Evolutionary conservation across 2,113 vertebrate genomes (phyloP), one percentile per base, ranked within the genome.

Genomic region (Leptocoma aspasia): DNA sequence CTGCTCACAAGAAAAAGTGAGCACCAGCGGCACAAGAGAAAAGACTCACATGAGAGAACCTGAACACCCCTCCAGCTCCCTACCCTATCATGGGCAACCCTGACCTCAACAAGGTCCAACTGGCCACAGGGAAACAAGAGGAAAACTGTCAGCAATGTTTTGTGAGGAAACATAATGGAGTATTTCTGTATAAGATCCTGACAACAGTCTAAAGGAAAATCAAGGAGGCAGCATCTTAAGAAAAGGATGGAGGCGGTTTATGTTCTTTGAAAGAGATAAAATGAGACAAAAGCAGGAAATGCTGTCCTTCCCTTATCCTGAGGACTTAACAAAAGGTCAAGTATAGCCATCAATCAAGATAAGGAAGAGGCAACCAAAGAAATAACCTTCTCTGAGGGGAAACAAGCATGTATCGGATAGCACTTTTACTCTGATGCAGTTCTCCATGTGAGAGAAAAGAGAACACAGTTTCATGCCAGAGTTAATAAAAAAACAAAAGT

Each of bases 241-340:
- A 31, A 70, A 96, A 96, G 86, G 95, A 95, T 66, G 76, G 97
- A 96, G 80, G 61, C 0, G 1, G 69, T 93, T 93, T 92, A 63
- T 79, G 96, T 88, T 86, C 95, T 93, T 92, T 72, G 90, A 95
- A 96, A 83, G 81, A 97, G 95, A 96, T 85, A 96, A 95, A 96
- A 88, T 20, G 72, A 96, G 95, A 98, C 97, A 98, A 98, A 98
- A 92, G 95, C 84, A 97, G 98, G 97, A 98, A 98, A 95, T 87
- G 56, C 69, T 96, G 97, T 97, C 90, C 96, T 98, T 98, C 88
- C 97, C 96, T 98, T 86, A 94, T 97, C 96, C 96, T 93, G 93
- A 93, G 70, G 65, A 89, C 72, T 85, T 92, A 94, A 33, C 82
- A 89, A 90, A 96, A 97, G 97, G 97, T 96, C 97, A 97, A 97